phyloP scores from a whole-genome alignment of 2,888 invertebrate species.

The Erebia ligea region DNA sequence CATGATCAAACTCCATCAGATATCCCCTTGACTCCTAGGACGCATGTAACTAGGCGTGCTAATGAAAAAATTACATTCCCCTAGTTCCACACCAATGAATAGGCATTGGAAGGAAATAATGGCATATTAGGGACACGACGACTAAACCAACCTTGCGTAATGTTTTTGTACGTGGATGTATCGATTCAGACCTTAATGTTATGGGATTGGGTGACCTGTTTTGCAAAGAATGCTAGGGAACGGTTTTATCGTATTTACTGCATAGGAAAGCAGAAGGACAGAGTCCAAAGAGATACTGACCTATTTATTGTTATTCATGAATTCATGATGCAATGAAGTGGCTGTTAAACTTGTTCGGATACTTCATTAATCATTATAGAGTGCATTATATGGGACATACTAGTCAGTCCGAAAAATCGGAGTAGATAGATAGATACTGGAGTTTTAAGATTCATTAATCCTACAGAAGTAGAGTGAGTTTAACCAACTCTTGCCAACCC shows the following conservation, averaged over 20 bases:
- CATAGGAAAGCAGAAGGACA: not conserved
- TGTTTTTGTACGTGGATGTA: slow-evolving; percentile 20
- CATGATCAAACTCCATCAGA: slow-evolving; percentile 9
- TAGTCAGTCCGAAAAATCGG: too few relatives aligned
- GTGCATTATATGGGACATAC: too few relatives aligned
- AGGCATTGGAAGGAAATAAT: slow-evolving; percentile 25
- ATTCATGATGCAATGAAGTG: not conserved
- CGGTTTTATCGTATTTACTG: not conserved
- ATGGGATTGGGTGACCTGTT: not conserved
- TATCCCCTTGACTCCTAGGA: not conserved
- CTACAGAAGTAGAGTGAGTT: too few relatives aligned
- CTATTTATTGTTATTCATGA: too few relatives aligned
- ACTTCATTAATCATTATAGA: too few relatives aligned
- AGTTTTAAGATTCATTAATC: too few relatives aligned
- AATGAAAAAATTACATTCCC: slow-evolving; percentile 25
- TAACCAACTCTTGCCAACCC: too few relatives aligned
- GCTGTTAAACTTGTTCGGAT: not conserved
- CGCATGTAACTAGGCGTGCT: slow-evolving; percentile 16
- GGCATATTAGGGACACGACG: slow-evolving; percentile 6
- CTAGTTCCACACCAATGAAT: slow-evolving; percentile 21
- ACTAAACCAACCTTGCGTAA: slow-evolving; percentile 12
- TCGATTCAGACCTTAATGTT: slow-evolving; percentile 3
- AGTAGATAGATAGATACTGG: too few relatives aligned
- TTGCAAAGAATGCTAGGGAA: not conserved
- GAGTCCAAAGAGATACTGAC: too few relatives aligned